These are phyloP conservation scores for Nomada ferruginata DNA, from an alignment of 2,888 invertebrate species.

Conservation along the genomic window DNA sequence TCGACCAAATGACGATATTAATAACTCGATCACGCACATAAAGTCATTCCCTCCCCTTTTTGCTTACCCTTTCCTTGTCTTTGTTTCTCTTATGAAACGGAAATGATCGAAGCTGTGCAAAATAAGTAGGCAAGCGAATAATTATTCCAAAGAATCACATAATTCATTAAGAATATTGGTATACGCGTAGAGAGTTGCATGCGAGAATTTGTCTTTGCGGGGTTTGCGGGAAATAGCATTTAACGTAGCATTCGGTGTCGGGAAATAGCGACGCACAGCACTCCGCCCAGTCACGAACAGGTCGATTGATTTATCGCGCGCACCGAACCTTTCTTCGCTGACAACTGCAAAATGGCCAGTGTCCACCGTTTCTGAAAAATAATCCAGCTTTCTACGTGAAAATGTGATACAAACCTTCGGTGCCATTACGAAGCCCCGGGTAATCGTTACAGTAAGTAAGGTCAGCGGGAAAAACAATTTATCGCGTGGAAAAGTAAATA, in stretches of 20 bases:
- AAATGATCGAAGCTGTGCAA: too few relatives aligned
- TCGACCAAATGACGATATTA: background rate
- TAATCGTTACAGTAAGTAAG: too few relatives aligned
- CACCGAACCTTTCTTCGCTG: background rate
- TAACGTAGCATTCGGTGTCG: background rate
- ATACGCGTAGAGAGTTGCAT: background rate
- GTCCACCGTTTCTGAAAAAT: background rate
- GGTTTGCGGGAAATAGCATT: background rate
- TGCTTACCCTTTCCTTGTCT: too few relatives aligned
- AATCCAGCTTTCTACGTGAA: background rate
- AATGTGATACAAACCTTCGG: background rate
- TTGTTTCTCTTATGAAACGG: too few relatives aligned
- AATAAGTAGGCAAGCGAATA: too few relatives aligned
- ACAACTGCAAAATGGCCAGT: background rate
- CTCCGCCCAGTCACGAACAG: constrained; percentile 1
- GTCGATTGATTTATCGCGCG: constrained; percentile 15
- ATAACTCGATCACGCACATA: background rate
- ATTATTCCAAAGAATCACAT: too few relatives aligned
- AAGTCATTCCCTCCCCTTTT: background rate
- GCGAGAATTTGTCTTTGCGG: background rate
- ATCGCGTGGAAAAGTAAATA: background rate
- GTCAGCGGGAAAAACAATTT: background rate
- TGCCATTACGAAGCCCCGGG: background rate
- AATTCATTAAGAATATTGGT: background rate
- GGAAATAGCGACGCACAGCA: background rate